Percentiles rank a stretch among this genome's conserved stretches.
These are phyloP conservation scores for Okapia johnstoni DNA, from an alignment of 2,113 vertebrate genomes.

Conservation along the genomic window DNA sequence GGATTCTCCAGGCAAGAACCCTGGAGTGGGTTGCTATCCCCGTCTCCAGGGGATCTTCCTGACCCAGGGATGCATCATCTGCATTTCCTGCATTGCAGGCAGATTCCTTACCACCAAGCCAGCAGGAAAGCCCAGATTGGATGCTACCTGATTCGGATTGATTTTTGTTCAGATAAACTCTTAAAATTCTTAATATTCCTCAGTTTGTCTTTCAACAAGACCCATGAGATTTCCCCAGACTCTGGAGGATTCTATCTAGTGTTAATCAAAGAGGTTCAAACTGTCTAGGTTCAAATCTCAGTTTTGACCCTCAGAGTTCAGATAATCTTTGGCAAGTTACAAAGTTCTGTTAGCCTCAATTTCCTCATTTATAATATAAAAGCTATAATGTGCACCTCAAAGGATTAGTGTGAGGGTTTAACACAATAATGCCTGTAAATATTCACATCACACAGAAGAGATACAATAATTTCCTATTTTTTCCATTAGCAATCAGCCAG, in stretches of 20 bases:
- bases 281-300: background rate
- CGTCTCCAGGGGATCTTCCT: background rate
- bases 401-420: background rate
- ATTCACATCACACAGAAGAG: background rate
- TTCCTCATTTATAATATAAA: background rate
- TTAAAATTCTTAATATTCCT: background rate
- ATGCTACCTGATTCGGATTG: background rate
- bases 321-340: background rate
- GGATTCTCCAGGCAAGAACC: background rate
- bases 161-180: background rate
- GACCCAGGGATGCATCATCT: background rate
- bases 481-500: background rate
- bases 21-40: background rate
- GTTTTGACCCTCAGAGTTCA: background rate
- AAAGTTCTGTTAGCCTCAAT: background rate
- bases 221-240: background rate
- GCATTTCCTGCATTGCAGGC: background rate
- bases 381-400: background rate
- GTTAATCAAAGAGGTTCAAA: background rate
- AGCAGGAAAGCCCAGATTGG: background rate
- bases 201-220: background rate
- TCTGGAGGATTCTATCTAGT: background rate
- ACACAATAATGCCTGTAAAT: background rate
- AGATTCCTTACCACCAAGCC: background rate
- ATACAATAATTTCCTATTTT: background rate